Evolutionary conservation across 2,888 invertebrate genomes (phyloP).

Genomic region (Cosmopolites sordidus): DNA sequence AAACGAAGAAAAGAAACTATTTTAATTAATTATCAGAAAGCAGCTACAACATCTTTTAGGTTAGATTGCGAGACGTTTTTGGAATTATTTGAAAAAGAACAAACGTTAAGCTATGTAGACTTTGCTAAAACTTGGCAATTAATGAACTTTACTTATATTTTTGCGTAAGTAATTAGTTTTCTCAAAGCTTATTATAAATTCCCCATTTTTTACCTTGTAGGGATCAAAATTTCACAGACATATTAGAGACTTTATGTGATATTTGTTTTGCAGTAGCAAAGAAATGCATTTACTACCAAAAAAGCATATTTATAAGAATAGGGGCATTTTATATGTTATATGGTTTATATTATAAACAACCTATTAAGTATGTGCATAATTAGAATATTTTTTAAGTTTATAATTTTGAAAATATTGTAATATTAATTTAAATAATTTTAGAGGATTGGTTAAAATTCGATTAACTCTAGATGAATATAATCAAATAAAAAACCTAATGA

Average conservation of each 20-base stretch:
- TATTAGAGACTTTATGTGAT: slow-evolving; percentile 33
- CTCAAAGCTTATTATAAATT: not conserved
- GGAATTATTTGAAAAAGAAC: slow-evolving; percentile 32
- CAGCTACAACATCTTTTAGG: slow-evolving; percentile 32
- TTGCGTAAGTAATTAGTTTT: slow-evolving; percentile 32
- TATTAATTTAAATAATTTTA: too few relatives aligned
- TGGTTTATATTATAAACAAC: slow-evolving; percentile 42
- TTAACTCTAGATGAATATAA: slow-evolving; percentile 36
- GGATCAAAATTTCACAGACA: slow-evolving; percentile 31
- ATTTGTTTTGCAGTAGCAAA: slow-evolving; percentile 35
- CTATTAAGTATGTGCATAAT: slow-evolving; percentile 35
- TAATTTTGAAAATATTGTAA: too few relatives aligned
- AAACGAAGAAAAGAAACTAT: slow-evolving; percentile 3
- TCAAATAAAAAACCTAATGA: slow-evolving; percentile 32
- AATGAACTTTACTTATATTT: slow-evolving; percentile 35
- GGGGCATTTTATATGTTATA: slow-evolving; percentile 42
- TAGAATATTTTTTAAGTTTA: too few relatives aligned
- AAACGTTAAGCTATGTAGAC: slow-evolving; percentile 31
- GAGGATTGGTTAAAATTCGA: slow-evolving; percentile 37
- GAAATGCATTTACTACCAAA: slow-evolving; percentile 35
- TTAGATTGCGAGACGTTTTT: slow-evolving; percentile 38
- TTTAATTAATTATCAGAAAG: slow-evolving; percentile 8
- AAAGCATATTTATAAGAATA: slow-evolving; percentile 34
- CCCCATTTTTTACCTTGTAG: slow-evolving; percentile 29
- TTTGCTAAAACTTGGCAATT: slow-evolving; percentile 38